Percentiles rank a stretch among this genome's conserved stretches.
Evolutionary conservation across 1,140 invertebrate species (phyloP).

Genomic region (Rhagoletis pomonella): DNA sequence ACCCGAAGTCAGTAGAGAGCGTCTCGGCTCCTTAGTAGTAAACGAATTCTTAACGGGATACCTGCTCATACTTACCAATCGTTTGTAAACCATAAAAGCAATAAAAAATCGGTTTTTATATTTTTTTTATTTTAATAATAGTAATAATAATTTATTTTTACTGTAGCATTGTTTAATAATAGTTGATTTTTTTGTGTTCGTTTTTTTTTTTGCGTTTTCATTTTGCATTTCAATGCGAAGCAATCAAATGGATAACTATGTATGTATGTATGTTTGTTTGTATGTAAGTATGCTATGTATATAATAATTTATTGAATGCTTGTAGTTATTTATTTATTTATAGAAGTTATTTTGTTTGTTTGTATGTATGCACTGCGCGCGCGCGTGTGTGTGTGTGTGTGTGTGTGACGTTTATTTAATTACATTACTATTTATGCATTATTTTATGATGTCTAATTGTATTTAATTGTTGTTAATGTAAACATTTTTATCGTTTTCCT

Average conservation of each 20-base stretch:
- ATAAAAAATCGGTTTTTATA: conserved; percentile 7
- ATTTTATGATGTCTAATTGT: conserved; percentile 37
- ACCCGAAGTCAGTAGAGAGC: too few species aligned
- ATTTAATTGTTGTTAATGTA: conserved; percentile 45
- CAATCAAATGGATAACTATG: conserved; percentile 44
- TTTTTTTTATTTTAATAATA: conserved; percentile 53
- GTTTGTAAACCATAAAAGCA: not conserved
- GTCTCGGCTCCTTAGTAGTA: too few species aligned
- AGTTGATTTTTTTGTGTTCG: conserved; percentile 26
- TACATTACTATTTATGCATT: not conserved
- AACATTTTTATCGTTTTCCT: conserved; percentile 7
- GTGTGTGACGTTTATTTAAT: not conserved
- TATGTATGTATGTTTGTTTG: conserved; percentile 12
- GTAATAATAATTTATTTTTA: conserved; percentile 52
- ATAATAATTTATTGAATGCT: conserved; percentile 25
- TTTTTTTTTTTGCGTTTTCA: not conserved
- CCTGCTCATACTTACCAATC: not conserved
- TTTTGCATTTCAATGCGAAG: conserved; percentile 53
- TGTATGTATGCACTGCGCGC: not conserved
- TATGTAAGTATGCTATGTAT: conserved; percentile 27
- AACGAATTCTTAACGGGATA: not conserved
- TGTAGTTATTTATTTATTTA: conserved; percentile 26
- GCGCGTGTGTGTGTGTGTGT: conserved; percentile 13
- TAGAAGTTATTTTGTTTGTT: not conserved
- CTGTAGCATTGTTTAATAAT: conserved; percentile 52